A percentile compares a stretch with the other conserved stretches of the same genome.
These are phyloP conservation scores for Schizopygopsis malacanthus DNA, from an alignment of 2,797 vertebrate species.

Conservation along the genomic window DNA sequence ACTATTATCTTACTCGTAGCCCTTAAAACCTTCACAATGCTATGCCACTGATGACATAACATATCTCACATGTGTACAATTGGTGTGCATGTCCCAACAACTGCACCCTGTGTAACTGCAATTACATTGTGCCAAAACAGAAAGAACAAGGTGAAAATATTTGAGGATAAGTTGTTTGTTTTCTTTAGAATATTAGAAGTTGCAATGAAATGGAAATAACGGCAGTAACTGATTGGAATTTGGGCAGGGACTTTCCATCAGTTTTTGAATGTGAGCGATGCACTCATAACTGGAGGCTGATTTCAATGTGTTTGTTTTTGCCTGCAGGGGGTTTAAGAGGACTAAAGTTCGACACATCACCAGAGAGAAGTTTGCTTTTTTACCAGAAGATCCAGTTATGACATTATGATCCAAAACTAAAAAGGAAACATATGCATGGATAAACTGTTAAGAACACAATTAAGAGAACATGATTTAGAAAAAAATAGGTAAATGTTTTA, in stretches of 20 bases:
- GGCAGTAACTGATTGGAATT: not conserved
- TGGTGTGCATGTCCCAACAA: constrained; percentile 44
- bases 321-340: not conserved
- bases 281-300: not conserved
- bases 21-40: constrained; percentile 17
- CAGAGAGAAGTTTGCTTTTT: not conserved
- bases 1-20: not conserved
- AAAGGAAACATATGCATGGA: not conserved
- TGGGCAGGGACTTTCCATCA: not conserved
- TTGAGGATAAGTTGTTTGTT: not conserved
- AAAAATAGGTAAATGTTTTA: not conserved
- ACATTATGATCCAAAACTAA: not conserved
- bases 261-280: not conserved
- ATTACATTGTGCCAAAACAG: not conserved
- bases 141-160: not conserved
- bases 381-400: not conserved
- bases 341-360: not conserved
- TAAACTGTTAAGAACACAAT: not conserved
- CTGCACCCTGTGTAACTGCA: not conserved
- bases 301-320: not conserved
- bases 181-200: constrained; percentile 3
- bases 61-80: constrained; percentile 41
- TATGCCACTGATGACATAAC: constrained; percentile 39
- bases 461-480: not conserved
- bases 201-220: not conserved